phyloP scores from a whole-genome alignment of 1,140 invertebrate species.

The Lineus longissimus region DNA sequence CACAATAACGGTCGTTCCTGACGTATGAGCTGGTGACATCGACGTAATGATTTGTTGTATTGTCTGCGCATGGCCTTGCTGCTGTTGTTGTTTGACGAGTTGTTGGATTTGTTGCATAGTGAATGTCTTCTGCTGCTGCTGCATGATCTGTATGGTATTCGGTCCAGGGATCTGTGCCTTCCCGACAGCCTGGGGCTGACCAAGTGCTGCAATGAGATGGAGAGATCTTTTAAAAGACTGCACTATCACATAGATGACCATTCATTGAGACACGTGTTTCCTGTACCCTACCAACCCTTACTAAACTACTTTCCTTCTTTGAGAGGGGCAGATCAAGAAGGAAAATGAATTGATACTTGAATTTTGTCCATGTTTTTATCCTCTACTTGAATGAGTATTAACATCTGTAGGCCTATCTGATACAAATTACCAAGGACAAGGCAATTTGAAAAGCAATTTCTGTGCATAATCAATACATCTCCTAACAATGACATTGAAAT shows the following conservation, averaged over 20 bases:
- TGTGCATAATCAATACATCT: too few relatives aligned
- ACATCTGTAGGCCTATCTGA: too few relatives aligned
- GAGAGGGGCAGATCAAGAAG: too few relatives aligned
- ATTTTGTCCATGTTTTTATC: too few relatives aligned
- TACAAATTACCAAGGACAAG: too few relatives aligned
- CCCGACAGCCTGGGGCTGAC: background rate
- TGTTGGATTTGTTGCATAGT: constrained; percentile 64
- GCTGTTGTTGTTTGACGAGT: constrained; percentile 61
- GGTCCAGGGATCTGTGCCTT: background rate
- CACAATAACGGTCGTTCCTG: constrained; percentile 2
- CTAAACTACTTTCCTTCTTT: background rate
- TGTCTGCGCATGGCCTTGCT: constrained; percentile 9
- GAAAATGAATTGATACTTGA: too few relatives aligned
- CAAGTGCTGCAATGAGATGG: background rate
- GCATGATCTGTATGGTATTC: constrained; percentile 8
- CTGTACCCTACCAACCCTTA: background rate
- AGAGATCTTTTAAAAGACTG: background rate
- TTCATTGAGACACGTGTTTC: background rate
- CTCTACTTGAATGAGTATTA: too few relatives aligned
- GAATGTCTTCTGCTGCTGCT: constrained; percentile 7
- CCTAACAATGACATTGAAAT: too few relatives aligned
- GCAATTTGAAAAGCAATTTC: too few relatives aligned
- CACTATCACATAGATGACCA: background rate
- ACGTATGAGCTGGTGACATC: constrained; percentile 1
- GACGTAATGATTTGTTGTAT: constrained; percentile 15